Conservation (phyloP, 2,888 invertebrate species). For the Drosophila mulleri region DNA sequence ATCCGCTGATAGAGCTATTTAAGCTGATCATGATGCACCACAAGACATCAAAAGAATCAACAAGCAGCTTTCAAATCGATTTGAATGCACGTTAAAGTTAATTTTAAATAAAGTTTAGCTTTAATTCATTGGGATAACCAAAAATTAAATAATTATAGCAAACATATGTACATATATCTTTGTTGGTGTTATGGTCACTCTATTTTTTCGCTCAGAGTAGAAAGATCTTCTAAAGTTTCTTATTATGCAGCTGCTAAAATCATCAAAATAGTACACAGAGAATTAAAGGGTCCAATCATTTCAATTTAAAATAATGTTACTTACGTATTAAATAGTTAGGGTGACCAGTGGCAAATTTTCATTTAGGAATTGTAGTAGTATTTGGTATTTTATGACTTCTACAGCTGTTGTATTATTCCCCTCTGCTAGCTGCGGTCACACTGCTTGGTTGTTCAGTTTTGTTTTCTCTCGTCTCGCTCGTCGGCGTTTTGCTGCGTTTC, state of each 20-base stretch:
- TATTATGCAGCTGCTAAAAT: slow-evolving; percentile 34
- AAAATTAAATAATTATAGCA: background rate
- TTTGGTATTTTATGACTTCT: slow-evolving; percentile 18
- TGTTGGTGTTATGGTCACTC: background rate
- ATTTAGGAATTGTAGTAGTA: background rate
- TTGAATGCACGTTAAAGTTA: slow-evolving; percentile 6
- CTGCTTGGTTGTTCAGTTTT: slow-evolving; percentile 54
- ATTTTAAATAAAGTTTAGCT: background rate
- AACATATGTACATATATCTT: background rate
- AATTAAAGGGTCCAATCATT: too few relatives aligned
- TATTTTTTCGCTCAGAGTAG: slow-evolving; percentile 11
- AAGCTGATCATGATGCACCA: slow-evolving; percentile 29
- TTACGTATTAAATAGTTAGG: background rate
- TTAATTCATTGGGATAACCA: background rate
- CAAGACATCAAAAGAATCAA: slow-evolving; percentile 8
- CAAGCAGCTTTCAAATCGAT: slow-evolving; percentile 30
- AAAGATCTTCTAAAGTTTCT: too few relatives aligned
- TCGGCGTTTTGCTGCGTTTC: slow-evolving; percentile 77
- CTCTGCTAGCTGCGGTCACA: slow-evolving; percentile 18
- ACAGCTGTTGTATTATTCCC: slow-evolving; percentile 23
- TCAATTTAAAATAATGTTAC: slow-evolving; percentile 11
- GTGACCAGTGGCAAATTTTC: slow-evolving; percentile 3
- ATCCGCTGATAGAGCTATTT: slow-evolving; percentile 68
- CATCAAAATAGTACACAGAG: background rate
- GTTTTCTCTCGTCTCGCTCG: slow-evolving; percentile 70